phyloP scores from a whole-genome alignment of 2,888 invertebrate genomes.

The Acrocyrtus sp. region DNA sequence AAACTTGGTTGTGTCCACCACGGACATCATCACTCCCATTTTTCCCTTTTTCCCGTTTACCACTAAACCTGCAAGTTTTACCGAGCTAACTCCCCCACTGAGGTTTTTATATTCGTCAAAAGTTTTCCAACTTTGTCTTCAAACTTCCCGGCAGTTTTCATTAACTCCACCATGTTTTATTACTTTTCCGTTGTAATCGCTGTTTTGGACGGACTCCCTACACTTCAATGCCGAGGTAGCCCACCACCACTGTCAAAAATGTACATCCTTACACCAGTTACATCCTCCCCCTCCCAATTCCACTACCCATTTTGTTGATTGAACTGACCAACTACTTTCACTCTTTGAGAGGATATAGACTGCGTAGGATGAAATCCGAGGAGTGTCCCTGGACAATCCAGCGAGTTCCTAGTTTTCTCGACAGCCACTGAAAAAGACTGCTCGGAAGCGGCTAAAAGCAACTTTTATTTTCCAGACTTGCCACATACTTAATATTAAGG shows the following conservation, averaged over 20 bases:
- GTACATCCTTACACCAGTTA: too few species aligned
- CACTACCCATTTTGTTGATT: conserved; percentile 35
- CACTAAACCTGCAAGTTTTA: too few species aligned
- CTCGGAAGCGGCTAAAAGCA: conserved; percentile 29
- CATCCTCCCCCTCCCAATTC: conserved; percentile 32
- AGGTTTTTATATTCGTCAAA: conserved; percentile 42
- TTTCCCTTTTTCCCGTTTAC: too few species aligned
- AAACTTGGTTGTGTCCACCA: too few species aligned
- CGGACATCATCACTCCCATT: too few species aligned
- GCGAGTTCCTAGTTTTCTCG: conserved; percentile 39
- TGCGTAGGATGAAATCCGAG: conserved; percentile 28
- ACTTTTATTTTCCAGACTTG: conserved; percentile 39
- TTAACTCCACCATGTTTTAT: conserved; percentile 38
- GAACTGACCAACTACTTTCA: conserved; percentile 42
- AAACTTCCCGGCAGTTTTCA: conserved; percentile 44
- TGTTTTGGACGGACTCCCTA: conserved; percentile 35
- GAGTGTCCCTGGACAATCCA: conserved; percentile 35
- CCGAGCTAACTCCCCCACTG: conserved; percentile 27
- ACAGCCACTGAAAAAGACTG: conserved; percentile 32
- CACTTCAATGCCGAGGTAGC: too few species aligned
- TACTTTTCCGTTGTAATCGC: conserved; percentile 44
- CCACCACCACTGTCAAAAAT: too few species aligned
- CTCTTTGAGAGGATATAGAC: too few species aligned
- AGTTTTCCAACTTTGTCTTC: conserved; percentile 45
- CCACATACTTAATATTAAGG: conserved; percentile 32